phyloP scores from a whole-genome alignment of 2,113 vertebrate genomes.

The Psettodes erumei region DNA sequence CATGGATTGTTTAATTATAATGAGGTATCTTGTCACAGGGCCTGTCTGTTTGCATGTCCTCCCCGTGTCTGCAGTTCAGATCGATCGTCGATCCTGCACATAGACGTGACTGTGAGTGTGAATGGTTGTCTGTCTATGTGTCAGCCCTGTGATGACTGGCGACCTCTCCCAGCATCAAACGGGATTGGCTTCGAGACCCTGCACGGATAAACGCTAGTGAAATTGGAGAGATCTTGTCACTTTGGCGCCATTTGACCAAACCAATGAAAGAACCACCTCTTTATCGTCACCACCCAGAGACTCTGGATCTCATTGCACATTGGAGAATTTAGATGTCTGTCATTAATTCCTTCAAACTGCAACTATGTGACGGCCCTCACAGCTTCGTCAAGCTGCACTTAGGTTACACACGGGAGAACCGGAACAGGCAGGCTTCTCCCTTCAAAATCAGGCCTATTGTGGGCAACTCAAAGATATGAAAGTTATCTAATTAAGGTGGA shows the following conservation, averaged over 20 bases:
- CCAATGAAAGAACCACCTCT: constrained; percentile 4
- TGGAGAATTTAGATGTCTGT: constrained; percentile 54
- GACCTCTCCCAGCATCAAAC: too few species aligned
- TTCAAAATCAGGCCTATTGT: constrained; percentile 41
- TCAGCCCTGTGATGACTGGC: too few species aligned
- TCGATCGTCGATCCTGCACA: too few species aligned
- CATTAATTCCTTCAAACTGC: neutral
- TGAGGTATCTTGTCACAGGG: fast-evolving
- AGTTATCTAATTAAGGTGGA: neutral
- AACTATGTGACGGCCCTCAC: neutral
- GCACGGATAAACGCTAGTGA: too few species aligned
- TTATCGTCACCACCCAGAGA: neutral
- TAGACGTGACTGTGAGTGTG: too few species aligned
- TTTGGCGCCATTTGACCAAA: constrained; percentile 66
- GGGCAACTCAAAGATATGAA: neutral
- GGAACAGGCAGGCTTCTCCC: fast-evolving
- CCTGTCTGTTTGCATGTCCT: too few species aligned
- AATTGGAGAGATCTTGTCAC: too few species aligned
- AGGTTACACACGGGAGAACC: neutral
- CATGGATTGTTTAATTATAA: neutral
- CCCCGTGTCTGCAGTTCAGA: too few species aligned
- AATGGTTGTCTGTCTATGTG: too few species aligned
- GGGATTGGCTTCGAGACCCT: too few species aligned
- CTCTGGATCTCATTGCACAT: constrained; percentile 7
- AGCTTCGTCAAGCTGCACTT: neutral